phyloP scores from a whole-genome alignment of 2,113 vertebrate species.

The Pogonocichla stellata region DNA sequence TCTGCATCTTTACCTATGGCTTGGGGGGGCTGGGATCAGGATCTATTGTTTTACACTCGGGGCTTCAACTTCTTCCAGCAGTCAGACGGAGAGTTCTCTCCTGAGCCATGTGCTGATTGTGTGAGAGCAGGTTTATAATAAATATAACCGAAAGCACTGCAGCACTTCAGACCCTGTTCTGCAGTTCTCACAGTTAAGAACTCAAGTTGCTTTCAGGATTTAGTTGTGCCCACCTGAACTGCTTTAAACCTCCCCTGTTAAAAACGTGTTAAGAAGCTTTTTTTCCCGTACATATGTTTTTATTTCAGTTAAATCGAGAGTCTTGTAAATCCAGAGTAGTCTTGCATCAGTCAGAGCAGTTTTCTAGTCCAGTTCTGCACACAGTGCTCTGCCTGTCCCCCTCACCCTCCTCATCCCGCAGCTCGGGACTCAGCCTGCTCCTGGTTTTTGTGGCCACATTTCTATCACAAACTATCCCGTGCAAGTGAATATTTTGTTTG shows the following conservation, averaged over 20 bases:
- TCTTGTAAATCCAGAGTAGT: not conserved
- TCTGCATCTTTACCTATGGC: not conserved
- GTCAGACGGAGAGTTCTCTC: not conserved
- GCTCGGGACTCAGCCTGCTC: not conserved
- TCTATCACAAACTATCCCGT: not conserved
- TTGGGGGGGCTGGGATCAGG: not conserved
- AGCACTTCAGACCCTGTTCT: not conserved
- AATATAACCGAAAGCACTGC: not conserved
- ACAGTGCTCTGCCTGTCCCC: not conserved
- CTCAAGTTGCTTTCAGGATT: not conserved
- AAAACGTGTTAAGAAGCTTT: not conserved
- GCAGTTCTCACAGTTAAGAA: not conserved
- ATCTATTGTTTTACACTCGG: not conserved
- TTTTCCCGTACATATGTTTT: accelerated
- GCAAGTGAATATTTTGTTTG: not conserved
- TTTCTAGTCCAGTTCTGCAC: not conserved
- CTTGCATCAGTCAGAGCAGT: not conserved
- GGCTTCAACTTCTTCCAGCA: not conserved
- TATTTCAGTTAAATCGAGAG: not conserved
- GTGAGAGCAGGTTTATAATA: not conserved
- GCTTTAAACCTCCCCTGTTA: not conserved
- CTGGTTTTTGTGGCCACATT: not conserved
- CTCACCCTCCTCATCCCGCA: accelerated
- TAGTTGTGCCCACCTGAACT: not conserved
- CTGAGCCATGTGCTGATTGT: not conserved